Conservation (phyloP, 1,140 invertebrate genomes). For the Melanaphis sacchari region DNA sequence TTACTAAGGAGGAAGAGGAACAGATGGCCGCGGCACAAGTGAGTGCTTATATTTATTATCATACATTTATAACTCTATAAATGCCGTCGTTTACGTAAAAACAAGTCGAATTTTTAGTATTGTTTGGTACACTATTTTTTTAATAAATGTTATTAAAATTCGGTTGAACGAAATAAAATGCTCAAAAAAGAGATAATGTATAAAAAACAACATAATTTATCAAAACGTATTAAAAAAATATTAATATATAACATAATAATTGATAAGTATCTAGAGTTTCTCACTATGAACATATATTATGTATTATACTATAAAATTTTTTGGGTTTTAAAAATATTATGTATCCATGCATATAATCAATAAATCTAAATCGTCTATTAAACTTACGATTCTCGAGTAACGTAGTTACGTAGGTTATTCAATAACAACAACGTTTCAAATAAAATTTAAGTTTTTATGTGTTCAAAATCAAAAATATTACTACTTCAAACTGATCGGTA, state of each 20-base stretch:
- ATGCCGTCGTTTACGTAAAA: not conserved
- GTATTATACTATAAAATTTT: too few species aligned
- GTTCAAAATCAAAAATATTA: not conserved
- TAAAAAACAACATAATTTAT: too few species aligned
- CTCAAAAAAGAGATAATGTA: too few species aligned
- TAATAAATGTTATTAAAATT: too few species aligned
- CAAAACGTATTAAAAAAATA: too few species aligned
- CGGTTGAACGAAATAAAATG: too few species aligned
- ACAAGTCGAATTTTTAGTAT: not conserved
- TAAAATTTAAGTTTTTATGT: not conserved
- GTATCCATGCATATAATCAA: too few species aligned
- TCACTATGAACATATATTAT: too few species aligned
- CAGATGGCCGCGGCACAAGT: conserved; percentile 56
- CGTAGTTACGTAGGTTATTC: not conserved
- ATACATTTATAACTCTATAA: not conserved
- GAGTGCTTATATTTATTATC: not conserved
- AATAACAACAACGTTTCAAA: not conserved
- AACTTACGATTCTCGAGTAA: not conserved
- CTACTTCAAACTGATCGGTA: not conserved
- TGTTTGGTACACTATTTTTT: not conserved
- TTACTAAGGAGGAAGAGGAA: conserved; percentile 83
- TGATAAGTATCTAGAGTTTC: too few species aligned
- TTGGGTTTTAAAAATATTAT: too few species aligned
- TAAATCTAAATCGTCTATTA: not conserved
- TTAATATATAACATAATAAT: too few species aligned